These are phyloP conservation scores for Drosophila picticornis DNA, from an alignment of 2,888 invertebrate genomes.

Conservation along the genomic window DNA sequence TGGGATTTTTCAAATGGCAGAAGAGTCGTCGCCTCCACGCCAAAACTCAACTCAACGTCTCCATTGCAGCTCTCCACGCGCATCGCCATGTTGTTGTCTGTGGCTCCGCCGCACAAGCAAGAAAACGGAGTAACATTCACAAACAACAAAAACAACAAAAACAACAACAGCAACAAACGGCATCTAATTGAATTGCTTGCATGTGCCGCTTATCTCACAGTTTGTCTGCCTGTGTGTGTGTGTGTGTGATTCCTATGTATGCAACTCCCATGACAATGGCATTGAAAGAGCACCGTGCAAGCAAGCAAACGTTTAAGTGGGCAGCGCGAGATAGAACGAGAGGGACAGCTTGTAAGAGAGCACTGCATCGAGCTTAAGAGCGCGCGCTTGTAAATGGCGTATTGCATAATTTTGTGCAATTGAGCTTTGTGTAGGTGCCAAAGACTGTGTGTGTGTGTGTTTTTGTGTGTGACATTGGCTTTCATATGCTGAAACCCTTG, in stretches of 20 bases:
- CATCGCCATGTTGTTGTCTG: slow-evolving; percentile 76
- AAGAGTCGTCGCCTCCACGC: slow-evolving; percentile 57
- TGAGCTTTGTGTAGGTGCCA: slow-evolving; percentile 35
- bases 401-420: slow-evolving; percentile 76
- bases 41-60: slow-evolving; percentile 8
- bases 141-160: slow-evolving; percentile 39
- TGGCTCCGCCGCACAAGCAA: slow-evolving; percentile 49
- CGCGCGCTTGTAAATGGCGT: slow-evolving; percentile 42
- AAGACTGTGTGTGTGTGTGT: slow-evolving; percentile 22
- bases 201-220: slow-evolving; percentile 51
- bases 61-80: slow-evolving; percentile 35
- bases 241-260: slow-evolving; percentile 32
- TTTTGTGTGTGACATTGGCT: slow-evolving; percentile 57
- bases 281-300: slow-evolving; percentile 66
- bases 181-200: slow-evolving; percentile 79
- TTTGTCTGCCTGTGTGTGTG: slow-evolving; percentile 2
- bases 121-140: slow-evolving; percentile 56
- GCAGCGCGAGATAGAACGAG: slow-evolving; percentile 7
- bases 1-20: slow-evolving; percentile 57
- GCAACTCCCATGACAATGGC: slow-evolving; percentile 79
- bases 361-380: slow-evolving; percentile 41
- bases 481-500: slow-evolving; percentile 40
- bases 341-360: slow-evolving; percentile 19
- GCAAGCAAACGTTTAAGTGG: slow-evolving; percentile 42
- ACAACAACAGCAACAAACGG: slow-evolving; percentile 50